Percentiles rank a stretch among this genome's conserved stretches.
Conservation (phyloP, 2,888 invertebrate species). For the Macrosoma leucophasiata region DNA sequence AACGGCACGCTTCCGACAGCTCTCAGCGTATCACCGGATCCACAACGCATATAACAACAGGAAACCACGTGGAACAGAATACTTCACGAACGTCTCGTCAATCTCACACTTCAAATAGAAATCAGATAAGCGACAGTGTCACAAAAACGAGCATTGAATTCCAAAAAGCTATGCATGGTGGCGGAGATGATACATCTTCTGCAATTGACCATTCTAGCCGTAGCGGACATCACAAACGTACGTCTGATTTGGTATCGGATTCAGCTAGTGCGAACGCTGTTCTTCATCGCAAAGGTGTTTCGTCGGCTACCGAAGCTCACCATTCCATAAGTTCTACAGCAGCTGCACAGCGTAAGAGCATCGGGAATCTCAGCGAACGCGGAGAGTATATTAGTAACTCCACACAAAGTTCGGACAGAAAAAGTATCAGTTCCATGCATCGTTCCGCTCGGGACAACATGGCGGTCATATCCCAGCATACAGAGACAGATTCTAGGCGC, state of each 20-base stretch:
- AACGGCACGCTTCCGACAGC: constrained; percentile 12
- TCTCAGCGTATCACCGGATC: constrained; percentile 14
- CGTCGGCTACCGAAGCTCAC: constrained; percentile 81
- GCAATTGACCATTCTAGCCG: constrained; percentile 45
- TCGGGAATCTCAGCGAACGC: constrained; percentile 85
- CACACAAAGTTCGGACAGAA: constrained; percentile 81
- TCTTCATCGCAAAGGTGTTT: constrained; percentile 83
- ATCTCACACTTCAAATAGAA: constrained; percentile 50
- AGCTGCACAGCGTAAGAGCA: constrained; percentile 86
- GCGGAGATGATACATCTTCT: constrained; percentile 32
- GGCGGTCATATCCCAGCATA: constrained; percentile 67
- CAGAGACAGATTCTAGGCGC: constrained; percentile 54
- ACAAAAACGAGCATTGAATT: constrained; percentile 73
- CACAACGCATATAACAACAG: constrained; percentile 31
- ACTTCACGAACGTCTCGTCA: constrained; percentile 42
- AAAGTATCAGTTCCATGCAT: constrained; percentile 87
- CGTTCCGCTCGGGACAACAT: constrained; percentile 78
- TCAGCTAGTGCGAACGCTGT: constrained; percentile 86
- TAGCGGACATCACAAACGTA: constrained; percentile 80
- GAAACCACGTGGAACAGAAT: constrained; percentile 38
- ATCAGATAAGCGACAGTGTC: constrained; percentile 60
- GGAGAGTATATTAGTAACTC: constrained; percentile 81
- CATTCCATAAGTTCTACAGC: constrained; percentile 84
- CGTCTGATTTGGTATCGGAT: constrained; percentile 83
- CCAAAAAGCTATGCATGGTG: constrained; percentile 68